These are phyloP conservation scores for Helogale parvula DNA, from an alignment of 2,113 vertebrate genomes.

Conservation along the genomic window DNA sequence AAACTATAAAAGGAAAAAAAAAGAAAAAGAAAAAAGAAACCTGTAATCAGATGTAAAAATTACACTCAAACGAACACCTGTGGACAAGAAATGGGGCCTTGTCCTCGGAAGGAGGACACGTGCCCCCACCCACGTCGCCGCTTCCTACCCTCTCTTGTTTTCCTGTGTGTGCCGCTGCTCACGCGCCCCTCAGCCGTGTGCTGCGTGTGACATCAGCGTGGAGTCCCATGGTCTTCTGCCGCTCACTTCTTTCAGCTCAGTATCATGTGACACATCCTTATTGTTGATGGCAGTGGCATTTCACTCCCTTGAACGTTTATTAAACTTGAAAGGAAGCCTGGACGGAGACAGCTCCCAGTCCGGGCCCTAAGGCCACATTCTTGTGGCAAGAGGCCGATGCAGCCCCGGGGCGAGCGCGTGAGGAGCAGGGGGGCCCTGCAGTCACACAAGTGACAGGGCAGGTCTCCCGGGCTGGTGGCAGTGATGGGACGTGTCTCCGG, in stretches of 20 bases:
- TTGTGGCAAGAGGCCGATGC: background rate
- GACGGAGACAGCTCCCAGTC: background rate
- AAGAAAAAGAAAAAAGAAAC: background rate
- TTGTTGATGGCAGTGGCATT: accelerated
- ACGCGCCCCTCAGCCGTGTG: accelerated
- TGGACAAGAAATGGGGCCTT: background rate
- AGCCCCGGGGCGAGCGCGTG: accelerated
- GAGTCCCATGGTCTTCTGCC: accelerated
- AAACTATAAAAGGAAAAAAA: too few relatives aligned
- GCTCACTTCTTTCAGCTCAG: background rate
- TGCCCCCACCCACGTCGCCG: background rate
- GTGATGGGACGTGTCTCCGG: background rate
- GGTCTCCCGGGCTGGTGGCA: background rate
- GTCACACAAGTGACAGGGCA: background rate
- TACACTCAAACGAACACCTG: background rate
- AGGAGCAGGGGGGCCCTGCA: background rate
- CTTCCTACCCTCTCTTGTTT: background rate
- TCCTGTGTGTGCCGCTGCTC: background rate
- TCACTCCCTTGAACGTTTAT: background rate
- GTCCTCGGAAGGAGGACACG: too few relatives aligned
- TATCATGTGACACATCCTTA: background rate
- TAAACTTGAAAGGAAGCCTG: background rate
- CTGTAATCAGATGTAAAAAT: background rate
- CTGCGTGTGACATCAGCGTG: background rate
- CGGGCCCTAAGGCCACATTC: accelerated